phyloP scores from a whole-genome alignment of 2,888 invertebrate genomes.

The Drosophila rellima region DNA sequence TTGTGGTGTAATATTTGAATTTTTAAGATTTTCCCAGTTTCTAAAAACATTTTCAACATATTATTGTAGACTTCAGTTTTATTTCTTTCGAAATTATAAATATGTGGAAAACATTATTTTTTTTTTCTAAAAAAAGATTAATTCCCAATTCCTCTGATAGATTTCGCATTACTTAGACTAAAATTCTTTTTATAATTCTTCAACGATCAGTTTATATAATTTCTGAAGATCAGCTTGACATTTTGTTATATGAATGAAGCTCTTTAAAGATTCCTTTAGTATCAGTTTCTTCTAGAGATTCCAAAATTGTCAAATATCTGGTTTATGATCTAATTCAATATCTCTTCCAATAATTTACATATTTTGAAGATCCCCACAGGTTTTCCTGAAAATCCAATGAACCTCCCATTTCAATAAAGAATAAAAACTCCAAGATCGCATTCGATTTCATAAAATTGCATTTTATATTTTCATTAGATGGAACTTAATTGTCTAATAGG shows the following conservation, averaged over 20 bases:
- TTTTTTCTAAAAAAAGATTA: not conserved
- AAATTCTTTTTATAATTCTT: not conserved
- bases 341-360: not conserved
- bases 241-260: too few relatives aligned
- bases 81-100: not conserved
- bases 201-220: not conserved
- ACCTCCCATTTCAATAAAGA: not conserved
- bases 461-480: constrained; percentile 75
- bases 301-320: too few relatives aligned
- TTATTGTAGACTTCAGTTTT: too few relatives aligned
- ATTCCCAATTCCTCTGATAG: not conserved
- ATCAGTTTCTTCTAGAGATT: too few relatives aligned
- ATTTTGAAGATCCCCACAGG: not conserved
- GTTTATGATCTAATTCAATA: too few relatives aligned
- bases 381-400: not conserved
- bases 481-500: constrained; percentile 71
- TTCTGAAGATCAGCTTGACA: not conserved
- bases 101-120: too few relatives aligned
- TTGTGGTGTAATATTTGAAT: too few relatives aligned
- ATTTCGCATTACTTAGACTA: not conserved
- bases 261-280: too few relatives aligned
- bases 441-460: constrained; percentile 71
- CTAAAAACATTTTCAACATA: too few relatives aligned
- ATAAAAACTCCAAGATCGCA: not conserved
- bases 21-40: too few relatives aligned